Evolutionary conservation across 1,140 invertebrate species (phyloP).

Genomic region (Telenomus remus): DNA sequence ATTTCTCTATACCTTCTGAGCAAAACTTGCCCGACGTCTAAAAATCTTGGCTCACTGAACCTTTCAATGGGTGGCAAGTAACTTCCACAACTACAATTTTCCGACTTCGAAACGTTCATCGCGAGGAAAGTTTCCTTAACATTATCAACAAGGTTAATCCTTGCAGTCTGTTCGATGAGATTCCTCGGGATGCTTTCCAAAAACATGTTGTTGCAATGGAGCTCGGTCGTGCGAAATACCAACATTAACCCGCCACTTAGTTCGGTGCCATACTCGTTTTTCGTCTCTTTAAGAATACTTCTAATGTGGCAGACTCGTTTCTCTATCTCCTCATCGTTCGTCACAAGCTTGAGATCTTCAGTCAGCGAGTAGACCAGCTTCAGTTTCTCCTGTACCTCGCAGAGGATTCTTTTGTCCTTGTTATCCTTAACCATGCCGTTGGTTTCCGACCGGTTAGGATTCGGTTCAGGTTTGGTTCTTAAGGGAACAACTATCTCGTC

Average conservation of each 20-base stretch:
- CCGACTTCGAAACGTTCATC: slow-evolving; percentile 55
- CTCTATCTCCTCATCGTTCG: slow-evolving; percentile 58
- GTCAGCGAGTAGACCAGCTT: slow-evolving; percentile 48
- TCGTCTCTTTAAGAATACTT: slow-evolving; percentile 59
- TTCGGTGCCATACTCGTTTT: slow-evolving; percentile 60
- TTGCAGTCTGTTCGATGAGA: slow-evolving; percentile 49
- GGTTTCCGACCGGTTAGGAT: background rate
- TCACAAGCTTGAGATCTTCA: slow-evolving; percentile 53
- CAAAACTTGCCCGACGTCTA: slow-evolving; percentile 61
- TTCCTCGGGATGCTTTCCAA: slow-evolving; percentile 62
- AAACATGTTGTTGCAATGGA: slow-evolving; percentile 64
- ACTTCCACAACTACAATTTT: slow-evolving; percentile 60
- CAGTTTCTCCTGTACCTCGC: slow-evolving; percentile 37
- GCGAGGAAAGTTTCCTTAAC: slow-evolving; percentile 64
- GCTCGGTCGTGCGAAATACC: slow-evolving; percentile 64
- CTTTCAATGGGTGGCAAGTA: slow-evolving; percentile 47
- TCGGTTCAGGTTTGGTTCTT: background rate
- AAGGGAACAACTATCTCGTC: slow-evolving; percentile 16
- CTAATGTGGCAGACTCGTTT: slow-evolving; percentile 56
- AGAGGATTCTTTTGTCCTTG: slow-evolving; percentile 26
- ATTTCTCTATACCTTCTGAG: slow-evolving; percentile 56
- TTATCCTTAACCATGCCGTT: slow-evolving; percentile 28
- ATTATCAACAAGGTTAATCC: slow-evolving; percentile 54
- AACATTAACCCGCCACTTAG: slow-evolving; percentile 59
- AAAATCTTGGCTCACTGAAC: slow-evolving; percentile 63